These are phyloP conservation scores for Fulica atra DNA, from an alignment of 2,113 vertebrate genomes.

Conservation along the genomic window DNA sequence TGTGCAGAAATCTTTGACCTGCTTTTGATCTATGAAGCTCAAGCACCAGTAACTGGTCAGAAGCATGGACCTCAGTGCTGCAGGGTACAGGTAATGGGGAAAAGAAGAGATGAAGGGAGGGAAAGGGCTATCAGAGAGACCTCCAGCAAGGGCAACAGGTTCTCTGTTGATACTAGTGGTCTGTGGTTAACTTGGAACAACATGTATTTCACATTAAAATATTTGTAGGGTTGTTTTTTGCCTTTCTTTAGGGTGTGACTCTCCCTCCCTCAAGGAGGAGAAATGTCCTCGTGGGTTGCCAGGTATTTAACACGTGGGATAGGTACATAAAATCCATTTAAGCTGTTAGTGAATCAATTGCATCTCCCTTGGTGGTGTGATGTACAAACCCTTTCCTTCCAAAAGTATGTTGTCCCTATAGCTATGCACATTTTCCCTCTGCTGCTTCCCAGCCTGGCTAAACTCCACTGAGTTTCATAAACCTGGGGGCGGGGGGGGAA, in stretches of 20 bases:
- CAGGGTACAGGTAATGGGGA: background rate
- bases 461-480: background rate
- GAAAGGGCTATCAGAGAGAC: background rate
- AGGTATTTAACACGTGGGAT: conserved; percentile 11
- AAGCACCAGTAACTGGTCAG: rapidly evolving
- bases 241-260: conserved; percentile 2
- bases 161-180: background rate
- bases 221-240: background rate
- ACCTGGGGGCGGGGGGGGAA: background rate
- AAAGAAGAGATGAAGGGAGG: background rate
- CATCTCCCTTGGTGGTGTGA: background rate
- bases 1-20: background rate
- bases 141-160: background rate
- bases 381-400: background rate
- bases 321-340: conserved; percentile 52
- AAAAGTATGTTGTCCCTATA: background rate
- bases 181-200: background rate
- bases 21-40: background rate
- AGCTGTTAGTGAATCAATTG: conserved; percentile 25
- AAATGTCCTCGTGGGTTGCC: background rate
- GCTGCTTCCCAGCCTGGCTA: background rate
- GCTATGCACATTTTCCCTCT: background rate
- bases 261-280: background rate
- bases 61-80: background rate
- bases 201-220: conserved; percentile 44